Percentiles rank a stretch among this genome's conserved stretches.
Conservation (phyloP, 35 echinoderm and acorn worm species). For the Heliocidaris erythrogramma region DNA sequence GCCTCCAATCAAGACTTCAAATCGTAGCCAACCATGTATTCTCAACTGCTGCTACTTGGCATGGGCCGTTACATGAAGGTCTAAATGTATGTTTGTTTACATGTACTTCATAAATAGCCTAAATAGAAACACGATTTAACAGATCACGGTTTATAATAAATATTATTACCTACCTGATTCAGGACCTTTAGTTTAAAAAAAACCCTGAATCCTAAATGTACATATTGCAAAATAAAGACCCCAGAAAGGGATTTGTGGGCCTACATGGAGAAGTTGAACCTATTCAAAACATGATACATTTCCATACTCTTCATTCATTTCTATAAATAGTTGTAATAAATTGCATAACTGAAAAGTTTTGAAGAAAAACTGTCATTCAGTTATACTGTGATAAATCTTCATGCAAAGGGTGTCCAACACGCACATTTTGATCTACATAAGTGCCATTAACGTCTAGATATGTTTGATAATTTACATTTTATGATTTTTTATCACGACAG, state of each 20-base stretch:
- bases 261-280: background rate
- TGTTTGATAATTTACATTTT: background rate
- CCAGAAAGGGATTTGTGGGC: too few species aligned
- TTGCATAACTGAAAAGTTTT: too few species aligned
- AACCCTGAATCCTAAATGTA: too few species aligned
- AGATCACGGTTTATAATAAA: background rate
- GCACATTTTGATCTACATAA: background rate
- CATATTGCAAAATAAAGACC: too few species aligned
- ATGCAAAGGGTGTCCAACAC: background rate
- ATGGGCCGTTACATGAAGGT: background rate
- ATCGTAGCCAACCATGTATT: background rate
- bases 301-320: background rate
- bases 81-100: background rate
- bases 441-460: background rate
- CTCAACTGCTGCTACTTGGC: background rate
- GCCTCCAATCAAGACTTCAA: background rate
- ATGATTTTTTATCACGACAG: background rate
- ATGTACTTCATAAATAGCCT: background rate
- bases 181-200: too few species aligned
- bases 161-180: too few species aligned
- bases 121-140: background rate
- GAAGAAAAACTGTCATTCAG: background rate
- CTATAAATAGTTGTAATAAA: too few species aligned
- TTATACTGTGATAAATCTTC: background rate
- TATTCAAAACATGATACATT: background rate